Evolutionary conservation across 35 echinoderm and acorn worm genomes (phyloP).

Genomic region (Acanthaster planci): DNA sequence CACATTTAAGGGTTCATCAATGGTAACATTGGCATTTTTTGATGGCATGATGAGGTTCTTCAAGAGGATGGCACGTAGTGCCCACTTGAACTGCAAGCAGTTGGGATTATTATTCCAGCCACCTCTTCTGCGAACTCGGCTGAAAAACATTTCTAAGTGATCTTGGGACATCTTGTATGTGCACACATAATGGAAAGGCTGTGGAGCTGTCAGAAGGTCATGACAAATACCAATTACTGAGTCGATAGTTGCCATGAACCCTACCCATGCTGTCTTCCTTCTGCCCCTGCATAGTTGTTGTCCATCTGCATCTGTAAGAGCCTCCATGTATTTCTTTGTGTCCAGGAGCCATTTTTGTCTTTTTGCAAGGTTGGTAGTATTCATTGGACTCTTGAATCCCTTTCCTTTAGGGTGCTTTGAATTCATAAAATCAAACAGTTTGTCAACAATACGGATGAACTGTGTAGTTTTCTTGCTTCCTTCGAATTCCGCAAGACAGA

Average conservation of each 20-base stretch:
- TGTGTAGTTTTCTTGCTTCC: conserved; percentile 63
- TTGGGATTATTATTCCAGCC: conserved; percentile 86
- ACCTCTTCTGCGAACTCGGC: conserved; percentile 54
- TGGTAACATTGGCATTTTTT: conserved; percentile 46
- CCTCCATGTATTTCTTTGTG: conserved; percentile 45
- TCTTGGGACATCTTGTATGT: conserved; percentile 70
- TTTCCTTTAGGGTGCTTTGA: conserved; percentile 27
- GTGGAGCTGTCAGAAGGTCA: conserved; percentile 29
- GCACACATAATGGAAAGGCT: conserved; percentile 31
- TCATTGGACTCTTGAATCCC: conserved; percentile 62
- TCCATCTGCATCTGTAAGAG: conserved; percentile 25
- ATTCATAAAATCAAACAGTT: conserved; percentile 69
- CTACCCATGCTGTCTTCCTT: conserved; percentile 50
- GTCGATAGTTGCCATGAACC: conserved; percentile 41
- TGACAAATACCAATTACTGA: conserved; percentile 40
- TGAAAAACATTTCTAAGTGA: conserved; percentile 66
- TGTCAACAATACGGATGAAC: conserved; percentile 71
- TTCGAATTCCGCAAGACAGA: conserved; percentile 40
- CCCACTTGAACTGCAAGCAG: conserved; percentile 72
- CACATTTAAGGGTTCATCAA: conserved; percentile 43
- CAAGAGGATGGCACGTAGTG: conserved; percentile 45
- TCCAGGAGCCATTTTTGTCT: conserved; percentile 46
- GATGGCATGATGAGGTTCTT: conserved; percentile 66
- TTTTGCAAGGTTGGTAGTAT: conserved; percentile 5
- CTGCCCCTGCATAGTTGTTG: conserved; percentile 7